A percentile compares a stretch with the other conserved stretches of the same genome.
Conservation (phyloP, 2,888 invertebrate species). For the Synergus laeviventris region DNA sequence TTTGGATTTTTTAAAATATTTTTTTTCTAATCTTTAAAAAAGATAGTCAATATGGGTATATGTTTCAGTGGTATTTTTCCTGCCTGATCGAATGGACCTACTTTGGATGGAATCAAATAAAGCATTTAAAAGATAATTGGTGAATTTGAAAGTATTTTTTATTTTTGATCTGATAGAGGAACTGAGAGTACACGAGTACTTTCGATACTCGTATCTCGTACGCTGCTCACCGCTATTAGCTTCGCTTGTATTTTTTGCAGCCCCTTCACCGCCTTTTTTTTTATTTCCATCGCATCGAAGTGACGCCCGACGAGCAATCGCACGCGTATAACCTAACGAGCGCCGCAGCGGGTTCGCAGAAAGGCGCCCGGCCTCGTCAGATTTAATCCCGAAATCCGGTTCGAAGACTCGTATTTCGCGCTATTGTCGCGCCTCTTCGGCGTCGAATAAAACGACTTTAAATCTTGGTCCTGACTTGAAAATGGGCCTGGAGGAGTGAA, state of each 20-base stretch:
- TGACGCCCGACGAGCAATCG: slow-evolving; percentile 54
- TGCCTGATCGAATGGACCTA: no score
- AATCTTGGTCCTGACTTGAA: background rate
- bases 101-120: no score
- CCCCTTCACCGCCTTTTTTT: slow-evolving; percentile 42
- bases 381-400: slow-evolving; percentile 72
- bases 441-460: slow-evolving; percentile 52
- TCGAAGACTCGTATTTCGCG: slow-evolving; percentile 58
- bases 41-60: background rate
- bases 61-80: slow-evolving; percentile 7
- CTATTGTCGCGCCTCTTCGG: slow-evolving; percentile 61
- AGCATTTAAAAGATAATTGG: no score
- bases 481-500: slow-evolving; percentile 24
- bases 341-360: slow-evolving; percentile 50
- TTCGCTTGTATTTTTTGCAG: slow-evolving; percentile 34
- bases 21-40: background rate
- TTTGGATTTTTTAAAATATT: background rate
- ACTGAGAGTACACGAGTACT: slow-evolving; percentile 17
- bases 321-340: slow-evolving; percentile 38
- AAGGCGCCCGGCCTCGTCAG: slow-evolving; percentile 55
- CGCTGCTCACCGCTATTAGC: slow-evolving; percentile 34
- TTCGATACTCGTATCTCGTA: slow-evolving; percentile 44
- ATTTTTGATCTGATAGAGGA: background rate
- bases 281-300: slow-evolving; percentile 48
- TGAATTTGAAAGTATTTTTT: no score